phyloP scores from a whole-genome alignment of 2,113 vertebrate species.

The Propithecus coquereli region DNA sequence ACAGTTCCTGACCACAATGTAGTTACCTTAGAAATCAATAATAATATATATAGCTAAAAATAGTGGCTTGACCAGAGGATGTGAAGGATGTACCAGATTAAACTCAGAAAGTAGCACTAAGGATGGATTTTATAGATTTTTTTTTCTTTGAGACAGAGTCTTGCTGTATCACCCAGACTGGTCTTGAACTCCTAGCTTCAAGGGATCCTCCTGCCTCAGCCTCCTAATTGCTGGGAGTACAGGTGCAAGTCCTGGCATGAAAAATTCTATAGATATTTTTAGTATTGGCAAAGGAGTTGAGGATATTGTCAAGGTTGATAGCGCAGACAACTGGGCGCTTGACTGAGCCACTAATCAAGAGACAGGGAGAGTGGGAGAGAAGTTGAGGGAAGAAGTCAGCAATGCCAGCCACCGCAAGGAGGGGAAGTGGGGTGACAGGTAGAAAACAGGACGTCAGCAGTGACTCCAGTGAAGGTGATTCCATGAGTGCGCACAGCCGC shows the following conservation, averaged over 20 bases:
- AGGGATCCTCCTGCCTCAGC: no score
- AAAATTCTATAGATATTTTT: not conserved
- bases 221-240: no score
- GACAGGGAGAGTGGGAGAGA: not conserved
- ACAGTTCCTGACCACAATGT: not conserved
- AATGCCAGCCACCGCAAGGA: rapidly evolving
- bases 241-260: no score
- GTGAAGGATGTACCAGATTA: not conserved
- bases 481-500: rapidly evolving
- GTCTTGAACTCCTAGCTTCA: no score
- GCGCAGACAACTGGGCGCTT: not conserved
- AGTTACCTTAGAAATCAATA: not conserved
- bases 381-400: not conserved
- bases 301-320: not conserved
- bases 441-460: not conserved
- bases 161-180: no score
- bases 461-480: not conserved
- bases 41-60: not conserved
- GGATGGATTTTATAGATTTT: not conserved
- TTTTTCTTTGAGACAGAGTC: no score
- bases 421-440: not conserved
- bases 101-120: not conserved
- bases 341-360: not conserved
- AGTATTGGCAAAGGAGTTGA: not conserved
- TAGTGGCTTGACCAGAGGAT: not conserved